Evolutionary conservation across 2,888 invertebrate genomes (phyloP).

Genomic region (Osmoderma eremita): DNA sequence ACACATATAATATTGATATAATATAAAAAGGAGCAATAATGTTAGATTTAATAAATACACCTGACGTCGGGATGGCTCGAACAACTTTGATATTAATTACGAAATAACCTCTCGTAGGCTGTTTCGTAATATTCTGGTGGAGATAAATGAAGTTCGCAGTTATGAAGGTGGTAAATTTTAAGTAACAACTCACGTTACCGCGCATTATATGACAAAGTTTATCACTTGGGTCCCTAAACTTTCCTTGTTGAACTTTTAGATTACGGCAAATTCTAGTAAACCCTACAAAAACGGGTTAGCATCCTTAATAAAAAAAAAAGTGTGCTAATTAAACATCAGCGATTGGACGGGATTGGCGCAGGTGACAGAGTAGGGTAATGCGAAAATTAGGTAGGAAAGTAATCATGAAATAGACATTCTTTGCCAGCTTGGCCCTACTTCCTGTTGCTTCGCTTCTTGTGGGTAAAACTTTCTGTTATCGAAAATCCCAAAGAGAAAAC

Average conservation of each 20-base stretch:
- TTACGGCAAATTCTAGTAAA: slow-evolving; percentile 10
- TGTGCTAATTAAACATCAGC: not conserved
- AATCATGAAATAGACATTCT: too few relatives aligned
- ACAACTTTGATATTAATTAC: slow-evolving; percentile 11
- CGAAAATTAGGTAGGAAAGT: too few relatives aligned
- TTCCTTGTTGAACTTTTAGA: slow-evolving; percentile 13
- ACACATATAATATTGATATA: not conserved
- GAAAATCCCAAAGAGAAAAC: too few relatives aligned
- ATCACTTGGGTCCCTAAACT: not conserved
- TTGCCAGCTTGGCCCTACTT: too few relatives aligned
- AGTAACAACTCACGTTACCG: slow-evolving; percentile 2
- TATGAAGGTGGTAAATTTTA: slow-evolving; percentile 19
- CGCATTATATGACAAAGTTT: not conserved
- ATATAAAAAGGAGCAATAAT: too few relatives aligned
- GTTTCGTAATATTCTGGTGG: not conserved
- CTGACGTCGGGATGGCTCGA: not conserved
- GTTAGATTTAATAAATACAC: slow-evolving; percentile 4
- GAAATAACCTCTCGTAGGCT: not conserved
- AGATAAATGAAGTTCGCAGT: slow-evolving; percentile 7
- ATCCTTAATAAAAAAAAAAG: not conserved
- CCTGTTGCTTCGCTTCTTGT: too few relatives aligned
- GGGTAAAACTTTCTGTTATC: too few relatives aligned
- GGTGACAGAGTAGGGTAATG: too few relatives aligned
- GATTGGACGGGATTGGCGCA: not conserved
- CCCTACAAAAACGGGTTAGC: not conserved